Conservation (phyloP, 1,140 invertebrate species). For the Drosophila pectinifera region DNA sequence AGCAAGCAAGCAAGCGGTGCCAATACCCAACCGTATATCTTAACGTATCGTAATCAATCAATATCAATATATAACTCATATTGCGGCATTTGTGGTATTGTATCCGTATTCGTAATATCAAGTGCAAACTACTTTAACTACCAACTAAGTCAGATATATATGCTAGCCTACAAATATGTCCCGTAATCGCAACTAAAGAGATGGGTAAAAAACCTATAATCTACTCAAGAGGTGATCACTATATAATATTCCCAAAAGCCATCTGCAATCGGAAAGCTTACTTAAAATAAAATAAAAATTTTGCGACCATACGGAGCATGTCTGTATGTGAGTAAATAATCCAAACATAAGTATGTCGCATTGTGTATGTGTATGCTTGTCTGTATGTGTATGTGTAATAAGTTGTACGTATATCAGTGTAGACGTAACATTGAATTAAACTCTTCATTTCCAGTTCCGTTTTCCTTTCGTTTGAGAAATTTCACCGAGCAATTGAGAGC, state of each 20-base stretch:
- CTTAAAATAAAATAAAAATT: too few species aligned
- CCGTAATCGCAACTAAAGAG: conserved; percentile 1
- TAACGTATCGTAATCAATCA: conserved; percentile 50
- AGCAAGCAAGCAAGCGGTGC: conserved; percentile 43
- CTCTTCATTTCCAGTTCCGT: conserved; percentile 2
- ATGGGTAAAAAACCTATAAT: too few species aligned
- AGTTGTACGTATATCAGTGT: conserved; percentile 57
- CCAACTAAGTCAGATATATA: conserved; percentile 48
- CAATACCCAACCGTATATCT: conserved; percentile 31
- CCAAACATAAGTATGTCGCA: conserved; percentile 53
- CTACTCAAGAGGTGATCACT: too few species aligned
- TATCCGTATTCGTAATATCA: conserved; percentile 54
- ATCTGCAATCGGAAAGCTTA: background rate
- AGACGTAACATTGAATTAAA: conserved; percentile 26
- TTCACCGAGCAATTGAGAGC: conserved; percentile 33
- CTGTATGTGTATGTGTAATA: conserved; percentile 61
- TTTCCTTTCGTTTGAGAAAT: conserved; percentile 13
- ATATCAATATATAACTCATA: conserved; percentile 37
- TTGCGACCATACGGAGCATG: conserved; percentile 5
- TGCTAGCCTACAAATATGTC: conserved; percentile 20
- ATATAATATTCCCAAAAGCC: too few species aligned
- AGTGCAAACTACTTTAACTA: conserved; percentile 53
- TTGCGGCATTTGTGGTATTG: conserved; percentile 53
- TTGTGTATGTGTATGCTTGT: conserved; percentile 63
- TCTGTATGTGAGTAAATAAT: conserved; percentile 20